Evolutionary conservation across 2,797 vertebrate species (phyloP).

Genomic region (Thaleichthys pacificus): DNA sequence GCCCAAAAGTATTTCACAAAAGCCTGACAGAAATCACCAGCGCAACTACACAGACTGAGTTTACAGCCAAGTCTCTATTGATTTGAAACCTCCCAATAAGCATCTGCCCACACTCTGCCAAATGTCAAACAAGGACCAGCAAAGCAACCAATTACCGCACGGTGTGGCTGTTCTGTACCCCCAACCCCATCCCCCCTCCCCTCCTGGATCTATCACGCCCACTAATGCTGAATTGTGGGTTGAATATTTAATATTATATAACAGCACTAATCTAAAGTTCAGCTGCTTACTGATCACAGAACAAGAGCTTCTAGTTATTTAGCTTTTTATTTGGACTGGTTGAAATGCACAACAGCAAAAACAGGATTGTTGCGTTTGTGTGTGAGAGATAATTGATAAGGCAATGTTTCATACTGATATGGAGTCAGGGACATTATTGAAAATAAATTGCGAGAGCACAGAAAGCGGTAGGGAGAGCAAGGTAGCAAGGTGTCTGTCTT

Average conservation of each 20-base stretch:
- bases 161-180: constrained; percentile 20
- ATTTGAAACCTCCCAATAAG: constrained; percentile 53
- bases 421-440: too few relatives aligned
- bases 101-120: constrained; percentile 51
- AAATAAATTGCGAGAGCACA: too few relatives aligned
- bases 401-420: too few relatives aligned
- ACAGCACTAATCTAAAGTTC: too few relatives aligned
- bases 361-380: neutral
- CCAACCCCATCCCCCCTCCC: neutral
- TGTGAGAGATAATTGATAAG: neutral
- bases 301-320: too few relatives aligned
- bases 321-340: too few relatives aligned
- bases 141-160: constrained; percentile 54
- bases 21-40: constrained; percentile 5
- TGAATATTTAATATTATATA: too few relatives aligned
- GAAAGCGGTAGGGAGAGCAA: too few relatives aligned
- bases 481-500: too few relatives aligned
- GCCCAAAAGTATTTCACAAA: constrained; percentile 35
- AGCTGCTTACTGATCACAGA: too few relatives aligned
- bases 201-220: too few relatives aligned
- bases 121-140: constrained; percentile 29
- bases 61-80: constrained; percentile 38
- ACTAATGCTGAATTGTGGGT: too few relatives aligned
- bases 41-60: constrained; percentile 43
- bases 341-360: neutral